Percentiles rank a stretch among this genome's conserved stretches.
These are phyloP conservation scores for Eupithecia abbreviata DNA, from an alignment of 2,888 invertebrate species.

Conservation along the genomic window DNA sequence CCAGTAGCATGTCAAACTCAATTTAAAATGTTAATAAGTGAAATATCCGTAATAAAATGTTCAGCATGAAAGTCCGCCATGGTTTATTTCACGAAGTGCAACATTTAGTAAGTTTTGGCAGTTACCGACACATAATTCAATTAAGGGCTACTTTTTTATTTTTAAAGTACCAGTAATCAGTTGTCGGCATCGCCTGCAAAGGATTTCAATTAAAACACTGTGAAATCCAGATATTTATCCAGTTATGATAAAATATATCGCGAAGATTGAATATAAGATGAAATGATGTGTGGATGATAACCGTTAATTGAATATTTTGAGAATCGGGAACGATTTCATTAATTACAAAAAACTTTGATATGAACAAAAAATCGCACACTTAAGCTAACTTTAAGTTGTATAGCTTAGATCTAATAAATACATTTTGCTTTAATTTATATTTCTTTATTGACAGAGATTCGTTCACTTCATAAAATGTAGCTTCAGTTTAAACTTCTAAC, in stretches of 20 bases:
- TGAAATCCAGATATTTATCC: slow-evolving; percentile 55
- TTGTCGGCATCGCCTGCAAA: slow-evolving; percentile 57
- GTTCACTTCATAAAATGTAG: background rate
- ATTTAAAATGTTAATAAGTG: slow-evolving; percentile 3
- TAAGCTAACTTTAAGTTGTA: no score
- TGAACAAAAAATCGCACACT: no score
- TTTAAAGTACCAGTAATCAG: slow-evolving; percentile 49
- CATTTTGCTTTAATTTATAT: background rate
- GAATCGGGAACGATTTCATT: slow-evolving; percentile 16
- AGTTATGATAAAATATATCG: slow-evolving; percentile 41
- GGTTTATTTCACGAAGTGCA: slow-evolving; percentile 38
- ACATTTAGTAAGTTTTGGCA: slow-evolving; percentile 52
- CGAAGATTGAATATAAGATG: slow-evolving; percentile 48
- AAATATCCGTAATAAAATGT: slow-evolving; percentile 18
- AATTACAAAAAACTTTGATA: background rate
- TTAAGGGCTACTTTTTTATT: slow-evolving; percentile 48
- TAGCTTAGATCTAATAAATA: no score
- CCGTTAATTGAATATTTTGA: slow-evolving; percentile 16
- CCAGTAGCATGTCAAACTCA: background rate
- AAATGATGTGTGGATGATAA: slow-evolving; percentile 41
- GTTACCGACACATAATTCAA: slow-evolving; percentile 58
- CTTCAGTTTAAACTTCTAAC: background rate
- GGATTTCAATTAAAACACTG: slow-evolving; percentile 62
- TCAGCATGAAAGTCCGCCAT: slow-evolving; percentile 12
- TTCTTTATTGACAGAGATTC: background rate